phyloP scores from a whole-genome alignment of 1,140 invertebrate genomes.

The Ceratitis capitata region DNA sequence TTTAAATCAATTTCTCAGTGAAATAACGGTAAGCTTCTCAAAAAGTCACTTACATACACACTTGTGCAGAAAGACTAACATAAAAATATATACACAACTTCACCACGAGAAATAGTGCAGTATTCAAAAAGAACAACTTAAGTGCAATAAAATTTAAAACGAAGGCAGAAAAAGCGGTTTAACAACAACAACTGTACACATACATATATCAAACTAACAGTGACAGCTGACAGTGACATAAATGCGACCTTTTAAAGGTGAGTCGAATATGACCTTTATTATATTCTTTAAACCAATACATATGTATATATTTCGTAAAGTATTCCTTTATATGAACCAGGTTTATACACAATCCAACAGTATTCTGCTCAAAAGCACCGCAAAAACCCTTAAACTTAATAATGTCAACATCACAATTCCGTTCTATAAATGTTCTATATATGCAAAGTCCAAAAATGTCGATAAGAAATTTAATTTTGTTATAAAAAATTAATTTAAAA shows the following conservation, averaged over 20 bases:
- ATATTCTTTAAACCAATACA: too few species aligned
- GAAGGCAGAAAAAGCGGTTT: background rate
- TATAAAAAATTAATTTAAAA: too few species aligned
- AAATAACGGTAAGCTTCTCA: background rate
- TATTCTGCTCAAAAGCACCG: background rate
- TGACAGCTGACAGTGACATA: background rate
- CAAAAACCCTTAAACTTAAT: too few species aligned
- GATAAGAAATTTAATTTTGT: too few species aligned
- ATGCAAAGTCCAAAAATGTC: too few species aligned
- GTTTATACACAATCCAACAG: background rate
- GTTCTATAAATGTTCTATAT: too few species aligned
- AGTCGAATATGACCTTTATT: constrained; percentile 9
- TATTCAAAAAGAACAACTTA: background rate
- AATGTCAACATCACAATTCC: too few species aligned
- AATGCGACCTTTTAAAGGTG: constrained; percentile 33
- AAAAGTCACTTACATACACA: background rate
- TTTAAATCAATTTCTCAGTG: constrained; percentile 14
- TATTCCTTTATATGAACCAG: background rate
- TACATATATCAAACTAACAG: background rate
- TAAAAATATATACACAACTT: background rate
- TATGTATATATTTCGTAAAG: background rate
- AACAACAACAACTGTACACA: background rate
- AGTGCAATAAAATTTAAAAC: background rate
- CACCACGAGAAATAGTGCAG: background rate
- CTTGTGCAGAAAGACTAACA: background rate